Base-by-base conservation (phyloP, 2,888 invertebrate species). In the Chesias legatella region DNA sequence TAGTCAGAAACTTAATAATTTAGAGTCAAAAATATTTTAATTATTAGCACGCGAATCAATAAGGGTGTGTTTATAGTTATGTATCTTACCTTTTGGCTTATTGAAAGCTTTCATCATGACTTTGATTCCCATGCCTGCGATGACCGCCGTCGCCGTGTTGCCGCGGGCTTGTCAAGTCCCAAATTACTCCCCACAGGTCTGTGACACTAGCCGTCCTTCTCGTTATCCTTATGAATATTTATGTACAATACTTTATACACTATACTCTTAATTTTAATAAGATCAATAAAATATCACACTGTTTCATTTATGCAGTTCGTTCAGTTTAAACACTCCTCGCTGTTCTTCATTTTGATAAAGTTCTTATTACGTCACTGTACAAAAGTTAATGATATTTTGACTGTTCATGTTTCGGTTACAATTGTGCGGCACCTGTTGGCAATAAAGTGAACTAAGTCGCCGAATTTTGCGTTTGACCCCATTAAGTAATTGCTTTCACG, bases 51-150 rank as follows among this genome's bases (percentile, higher is more conserved):
- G n/a, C n/a, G n/a, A n/a, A n/a, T n/a, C n/a, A n/a, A n/a, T n/a
- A n/a, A n/a, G n/a, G n/a, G n/a, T n/a, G n/a, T n/a, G 9, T 6
- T 53, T 7, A 7, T 11, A 17, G 24, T 17, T 17, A 17, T 17
- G 5, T 17, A 17, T 17, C 88, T 89, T 89, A 94, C 94, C 94
- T 94, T 93, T 94, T 83, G 93, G 92, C 92, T 94, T 94, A 90
- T 92, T 93, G 90, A 93, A 94, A 90, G 94, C 93, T 91, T 94
- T 94, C 94, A 94, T 94, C 90, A 91, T 91, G 88, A 92, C 91
- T 92, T 94, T 94, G 91, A 94, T 94, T 93, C 94, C 94, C 94
- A 94, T 94, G 90, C 93, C 94, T 88, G 88, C 88, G 64, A 81
- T 79, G 73, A 79, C 80, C 79, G 75, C 79, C 77, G 78, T 71